Conservation (phyloP, 1,140 invertebrate genomes). For the Ooceraea biroi region DNA sequence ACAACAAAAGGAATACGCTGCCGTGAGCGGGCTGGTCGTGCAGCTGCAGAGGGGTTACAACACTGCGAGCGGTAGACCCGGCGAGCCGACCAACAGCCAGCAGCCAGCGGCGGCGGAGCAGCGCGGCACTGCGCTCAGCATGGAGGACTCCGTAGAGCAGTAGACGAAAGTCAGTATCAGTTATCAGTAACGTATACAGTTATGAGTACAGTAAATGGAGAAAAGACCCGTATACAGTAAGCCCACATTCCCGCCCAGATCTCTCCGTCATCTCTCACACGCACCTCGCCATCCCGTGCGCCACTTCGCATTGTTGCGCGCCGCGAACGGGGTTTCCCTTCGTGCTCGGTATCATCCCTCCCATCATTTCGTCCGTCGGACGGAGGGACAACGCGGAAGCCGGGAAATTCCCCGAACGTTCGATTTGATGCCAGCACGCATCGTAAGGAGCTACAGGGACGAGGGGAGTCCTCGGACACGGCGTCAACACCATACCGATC, state of each 20-base stretch:
- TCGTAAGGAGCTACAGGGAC: not conserved
- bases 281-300: slow-evolving; percentile 41
- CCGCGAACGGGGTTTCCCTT: slow-evolving; percentile 42
- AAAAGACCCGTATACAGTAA: slow-evolving; percentile 64
- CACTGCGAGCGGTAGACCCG: slow-evolving; percentile 71
- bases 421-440: not conserved
- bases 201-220: slow-evolving; percentile 60
- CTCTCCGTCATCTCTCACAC: slow-evolving; percentile 33
- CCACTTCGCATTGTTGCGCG: slow-evolving; percentile 43
- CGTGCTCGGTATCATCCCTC: slow-evolving; percentile 5
- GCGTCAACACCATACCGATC: slow-evolving; percentile 34
- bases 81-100: slow-evolving; percentile 70
- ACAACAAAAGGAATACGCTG: slow-evolving; percentile 77
- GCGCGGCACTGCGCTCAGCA: slow-evolving; percentile 79
- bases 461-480: slow-evolving; percentile 59
- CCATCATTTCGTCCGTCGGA: not conserved
- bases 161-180: slow-evolving; percentile 78
- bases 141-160: slow-evolving; percentile 85
- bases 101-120: slow-evolving; percentile 79
- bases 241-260: slow-evolving; percentile 65
- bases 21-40: slow-evolving; percentile 82
- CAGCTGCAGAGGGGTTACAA: slow-evolving; percentile 83
- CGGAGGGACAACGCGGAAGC: slow-evolving; percentile 19
- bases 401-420: not conserved
- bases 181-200: slow-evolving; percentile 73